Evolutionary conservation across 2,797 vertebrate species (phyloP), one percentile per base, ranked within the genome.

Genomic region (Erithacus rubecula): DNA sequence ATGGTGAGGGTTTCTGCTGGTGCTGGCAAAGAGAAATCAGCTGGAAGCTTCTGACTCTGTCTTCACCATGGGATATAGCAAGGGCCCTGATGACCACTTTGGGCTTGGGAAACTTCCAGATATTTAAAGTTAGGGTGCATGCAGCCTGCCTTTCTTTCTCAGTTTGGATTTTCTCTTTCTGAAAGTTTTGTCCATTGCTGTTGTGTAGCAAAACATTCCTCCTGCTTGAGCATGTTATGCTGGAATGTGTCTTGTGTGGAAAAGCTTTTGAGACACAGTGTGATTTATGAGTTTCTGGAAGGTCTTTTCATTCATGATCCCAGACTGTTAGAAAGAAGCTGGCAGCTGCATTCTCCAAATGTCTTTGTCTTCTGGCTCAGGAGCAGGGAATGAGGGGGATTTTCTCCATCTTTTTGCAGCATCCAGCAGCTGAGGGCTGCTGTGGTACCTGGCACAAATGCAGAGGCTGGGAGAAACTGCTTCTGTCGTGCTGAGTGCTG

Each of bases 301-400:
- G 21, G 23, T 83, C 53, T 91, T 69, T 44, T 76, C 8, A 2
- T 83, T 83, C 58, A 15, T 6, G 47, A 90, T 70, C 70, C 88
- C 85, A 86, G 90, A 60, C 32, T 69, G 30, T 65, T 80, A 78
- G 85, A 71, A 93, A 81, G 83, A 71, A 93, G 78, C 24, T 96
- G 93, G 72, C 77, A 90, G 69, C 65, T 55, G 2, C 15, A 0
- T 85, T 63, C 58, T 86, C 70, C 67, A 69, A 82, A 59, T 1
- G 4, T 62, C 80, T 94, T 87, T 90, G 64, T 88, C 46, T 64
- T 83, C 87, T 94, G 93, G 71, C 79, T 92, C 87, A 83, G 69
- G 81, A 59, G 26, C 62, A 41, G n/a, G 55, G 59, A 78, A 44
- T 4, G 76, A 75, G 46, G 69, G 21, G 23, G 26, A 41, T 55